phyloP scores from a whole-genome alignment of 2,888 invertebrate genomes.

The Spicauda simplicius region DNA sequence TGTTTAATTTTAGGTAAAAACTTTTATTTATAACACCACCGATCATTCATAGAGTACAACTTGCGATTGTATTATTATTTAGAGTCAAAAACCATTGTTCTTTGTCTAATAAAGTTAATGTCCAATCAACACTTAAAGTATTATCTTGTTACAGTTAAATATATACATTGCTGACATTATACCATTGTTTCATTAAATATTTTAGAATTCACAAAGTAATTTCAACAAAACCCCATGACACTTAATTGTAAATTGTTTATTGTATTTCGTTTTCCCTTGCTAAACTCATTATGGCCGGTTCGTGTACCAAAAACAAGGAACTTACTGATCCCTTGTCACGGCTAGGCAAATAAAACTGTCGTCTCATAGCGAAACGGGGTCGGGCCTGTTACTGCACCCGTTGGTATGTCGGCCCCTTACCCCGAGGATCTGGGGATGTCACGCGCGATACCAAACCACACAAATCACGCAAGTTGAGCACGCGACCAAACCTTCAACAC shows the following conservation, averaged over 20 bases:
- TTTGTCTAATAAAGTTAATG: too few relatives aligned
- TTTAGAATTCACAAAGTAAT: background rate
- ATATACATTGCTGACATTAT: too few relatives aligned
- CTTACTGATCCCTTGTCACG: conserved; percentile 44
- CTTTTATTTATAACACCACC: too few relatives aligned
- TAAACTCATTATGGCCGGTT: conserved; percentile 6
- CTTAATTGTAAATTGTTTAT: background rate
- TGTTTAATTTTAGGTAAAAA: too few relatives aligned
- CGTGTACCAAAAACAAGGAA: conserved; percentile 39
- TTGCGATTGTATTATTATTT: too few relatives aligned
- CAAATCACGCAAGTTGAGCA: conserved; percentile 79
- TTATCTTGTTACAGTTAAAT: too few relatives aligned
- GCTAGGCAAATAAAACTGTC: conserved; percentile 75
- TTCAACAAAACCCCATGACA: background rate
- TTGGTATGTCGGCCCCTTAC: conserved; percentile 74
- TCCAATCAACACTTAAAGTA: too few relatives aligned
- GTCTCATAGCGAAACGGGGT: conserved; percentile 76
- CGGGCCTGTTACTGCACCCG: conserved; percentile 64
- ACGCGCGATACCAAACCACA: conserved; percentile 74
- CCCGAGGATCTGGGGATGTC: conserved; percentile 66
- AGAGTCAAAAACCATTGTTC: too few relatives aligned
- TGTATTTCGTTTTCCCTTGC: background rate
- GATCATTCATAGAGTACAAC: too few relatives aligned
- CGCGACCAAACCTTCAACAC: conserved; percentile 56
- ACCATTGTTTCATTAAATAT: too few relatives aligned